Evolutionary conservation across 2,888 invertebrate genomes (phyloP).

Genomic region (Xylota sylvarum): DNA sequence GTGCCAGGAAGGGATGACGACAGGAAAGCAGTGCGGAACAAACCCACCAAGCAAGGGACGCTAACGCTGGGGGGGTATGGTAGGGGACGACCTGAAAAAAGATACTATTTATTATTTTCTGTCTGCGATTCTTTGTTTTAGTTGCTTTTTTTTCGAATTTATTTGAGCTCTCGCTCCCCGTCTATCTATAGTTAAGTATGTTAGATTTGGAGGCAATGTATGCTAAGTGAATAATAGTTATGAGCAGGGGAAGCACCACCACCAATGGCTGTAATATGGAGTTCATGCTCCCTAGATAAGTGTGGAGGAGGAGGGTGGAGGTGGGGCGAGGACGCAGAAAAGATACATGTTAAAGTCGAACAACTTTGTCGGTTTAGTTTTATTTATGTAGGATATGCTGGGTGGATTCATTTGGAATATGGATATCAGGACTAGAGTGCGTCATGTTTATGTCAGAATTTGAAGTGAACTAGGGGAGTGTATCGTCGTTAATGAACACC

Average conservation of each 20-base stretch:
- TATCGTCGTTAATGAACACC: not conserved
- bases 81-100: constrained; percentile 48
- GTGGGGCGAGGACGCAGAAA: not conserved
- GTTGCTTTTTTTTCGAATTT: constrained; percentile 13
- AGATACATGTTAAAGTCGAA: constrained; percentile 14
- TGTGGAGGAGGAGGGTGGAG: not conserved
- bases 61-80: too few relatives aligned
- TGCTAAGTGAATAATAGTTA: constrained; percentile 49
- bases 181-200: constrained; percentile 51
- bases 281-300: not conserved
- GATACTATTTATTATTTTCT: constrained; percentile 64
- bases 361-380: constrained; percentile 34
- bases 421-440: not conserved
- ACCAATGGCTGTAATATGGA: not conserved
- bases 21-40: constrained; percentile 49
- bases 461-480: not conserved
- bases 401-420: constrained; percentile 15
- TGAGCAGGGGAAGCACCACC: not conserved
- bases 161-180: not conserved
- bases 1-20: constrained; percentile 48
- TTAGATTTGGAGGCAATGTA: constrained; percentile 52
- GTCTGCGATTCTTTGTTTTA: constrained; percentile 48
- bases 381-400: constrained; percentile 2
- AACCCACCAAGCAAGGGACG: not conserved
- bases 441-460: not conserved